A percentile compares a stretch with the other conserved stretches of the same genome.
These are phyloP conservation scores for Telmatherina bonti DNA, from an alignment of 2,797 vertebrate genomes.

Conservation along the genomic window DNA sequence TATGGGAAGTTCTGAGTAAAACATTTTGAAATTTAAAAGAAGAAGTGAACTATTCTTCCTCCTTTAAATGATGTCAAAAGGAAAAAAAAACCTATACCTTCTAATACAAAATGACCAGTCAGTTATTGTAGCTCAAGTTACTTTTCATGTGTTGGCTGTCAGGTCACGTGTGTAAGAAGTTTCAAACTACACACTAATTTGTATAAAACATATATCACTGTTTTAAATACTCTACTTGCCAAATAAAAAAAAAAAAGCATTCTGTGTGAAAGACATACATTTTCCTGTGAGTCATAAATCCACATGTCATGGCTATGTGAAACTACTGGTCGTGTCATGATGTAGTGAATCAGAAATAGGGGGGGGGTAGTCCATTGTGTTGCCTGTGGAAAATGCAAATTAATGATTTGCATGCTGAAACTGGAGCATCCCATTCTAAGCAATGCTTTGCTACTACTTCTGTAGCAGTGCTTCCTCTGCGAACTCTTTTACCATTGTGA, in stretches of 20 bases:
- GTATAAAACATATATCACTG: neutral
- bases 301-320: neutral
- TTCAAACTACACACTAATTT: neutral
- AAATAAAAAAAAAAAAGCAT: neutral
- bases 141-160: neutral
- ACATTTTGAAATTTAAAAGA: neutral
- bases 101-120: neutral
- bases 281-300: neutral
- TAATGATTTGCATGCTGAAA: neutral
- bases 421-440: neutral
- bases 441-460: neutral
- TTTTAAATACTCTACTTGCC: neutral
- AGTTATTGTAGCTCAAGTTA: neutral
- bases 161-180: neutral
- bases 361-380: neutral
- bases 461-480: neutral
- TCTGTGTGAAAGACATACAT: neutral
- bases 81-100: neutral
- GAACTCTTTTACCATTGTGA: neutral
- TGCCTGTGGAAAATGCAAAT: neutral
- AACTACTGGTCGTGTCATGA: neutral
- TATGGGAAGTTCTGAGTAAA: neutral
- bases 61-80: neutral
- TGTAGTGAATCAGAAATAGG: neutral
- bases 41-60: neutral